A percentile compares a stretch with the other conserved stretches of the same genome.
Conservation (phyloP, 2,888 invertebrate species). For the Nomada flava region DNA sequence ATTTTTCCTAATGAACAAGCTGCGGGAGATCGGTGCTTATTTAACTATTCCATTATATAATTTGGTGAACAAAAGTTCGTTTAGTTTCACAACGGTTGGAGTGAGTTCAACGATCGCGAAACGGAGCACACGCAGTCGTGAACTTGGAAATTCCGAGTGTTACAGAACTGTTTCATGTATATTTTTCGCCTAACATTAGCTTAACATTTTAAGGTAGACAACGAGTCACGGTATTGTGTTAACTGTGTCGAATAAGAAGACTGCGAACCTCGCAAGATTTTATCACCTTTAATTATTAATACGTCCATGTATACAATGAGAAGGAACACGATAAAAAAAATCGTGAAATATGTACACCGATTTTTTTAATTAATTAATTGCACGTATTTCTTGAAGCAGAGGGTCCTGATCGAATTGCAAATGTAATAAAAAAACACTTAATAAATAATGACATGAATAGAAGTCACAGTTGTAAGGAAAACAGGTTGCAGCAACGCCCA, state of each 20-base stretch:
- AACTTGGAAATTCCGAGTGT: neutral
- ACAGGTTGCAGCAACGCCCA: constrained; percentile 12
- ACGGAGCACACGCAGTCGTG: neutral
- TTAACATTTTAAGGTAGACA: neutral
- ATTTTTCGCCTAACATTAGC: neutral
- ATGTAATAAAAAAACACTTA: no score
- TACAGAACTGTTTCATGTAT: neutral
- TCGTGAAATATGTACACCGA: no score
- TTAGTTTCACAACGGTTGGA: neutral
- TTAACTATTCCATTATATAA: neutral
- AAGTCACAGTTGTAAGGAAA: neutral
- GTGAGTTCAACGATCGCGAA: constrained; percentile 5
- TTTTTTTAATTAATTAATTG: no score
- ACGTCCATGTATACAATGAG: neutral
- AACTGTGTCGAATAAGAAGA: neutral
- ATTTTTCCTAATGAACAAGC: no score
- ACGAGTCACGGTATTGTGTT: neutral
- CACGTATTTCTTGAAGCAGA: no score
- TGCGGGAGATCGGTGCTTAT: neutral
- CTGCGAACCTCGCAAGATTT: neutral
- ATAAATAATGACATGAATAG: neutral
- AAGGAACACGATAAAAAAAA: no score
- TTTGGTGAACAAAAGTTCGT: neutral
- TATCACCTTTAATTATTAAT: neutral
- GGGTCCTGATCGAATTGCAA: no score